Base-by-base conservation (phyloP, 2,888 invertebrate genomes). In the Agonopterix arenella region DNA sequence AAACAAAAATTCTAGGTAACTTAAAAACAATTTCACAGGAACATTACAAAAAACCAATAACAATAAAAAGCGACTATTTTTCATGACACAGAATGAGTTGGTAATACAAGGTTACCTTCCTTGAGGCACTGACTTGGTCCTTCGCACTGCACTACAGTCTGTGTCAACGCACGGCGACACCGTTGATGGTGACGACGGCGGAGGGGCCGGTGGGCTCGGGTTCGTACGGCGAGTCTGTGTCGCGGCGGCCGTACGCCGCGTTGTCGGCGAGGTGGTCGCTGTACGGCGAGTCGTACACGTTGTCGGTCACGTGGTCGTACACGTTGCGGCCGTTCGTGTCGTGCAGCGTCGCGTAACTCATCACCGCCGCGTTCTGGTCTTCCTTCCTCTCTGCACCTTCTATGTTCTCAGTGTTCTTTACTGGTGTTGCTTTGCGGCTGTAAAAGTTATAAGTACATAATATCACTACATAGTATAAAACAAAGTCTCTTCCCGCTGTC, bases 361-460 rank as follows among this genome's bases (percentile, higher is more conserved):
- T 96, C 0, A 96, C 96, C 0, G 96, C 95, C 0, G 96, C 96
- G 70, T 93, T 96, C 66, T 95, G 93, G 70, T 96, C 96, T 73
- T 96, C 96, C 68, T 96, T 96, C 11, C 95, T 89, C 66, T 96
- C 95, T 0, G 96, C 96, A 1, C 95, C 95, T 82, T 96, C 95
- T 43, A 96, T 92, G 74, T 96, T 96, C 73, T 96, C 96, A 0
- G 96, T 96, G 71, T 96, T 96, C 74, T 96, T 96, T 0, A 96
- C 95, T 0, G 96, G 96, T 2, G 95, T 93, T 11, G 95, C 94
- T 89, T 95, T 96, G 45, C 95, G 93, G 50, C 95, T 95, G 74
- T n/a, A 76, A 74, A 58, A 52, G 50, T 40, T 9, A n/a, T 10
- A 40, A 4, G 2, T 38, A 5, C n/a, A 38, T 9, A n/a, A 7